A percentile compares a stretch with the other conserved stretches of the same genome.
These are phyloP conservation scores for Camelus dromedarius DNA, from an alignment of 2,113 vertebrate species.

Conservation along the genomic window DNA sequence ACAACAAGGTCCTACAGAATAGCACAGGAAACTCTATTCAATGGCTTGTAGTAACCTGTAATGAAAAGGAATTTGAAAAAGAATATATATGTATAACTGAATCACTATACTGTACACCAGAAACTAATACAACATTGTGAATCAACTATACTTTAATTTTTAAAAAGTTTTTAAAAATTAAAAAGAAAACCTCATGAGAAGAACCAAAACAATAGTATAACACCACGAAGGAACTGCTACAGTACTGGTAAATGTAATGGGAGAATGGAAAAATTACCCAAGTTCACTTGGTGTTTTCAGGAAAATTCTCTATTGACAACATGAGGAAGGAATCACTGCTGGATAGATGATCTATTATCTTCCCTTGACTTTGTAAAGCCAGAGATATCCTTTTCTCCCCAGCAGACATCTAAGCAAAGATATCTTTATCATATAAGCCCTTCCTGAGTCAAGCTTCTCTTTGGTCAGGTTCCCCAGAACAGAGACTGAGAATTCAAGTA, in stretches of 20 bases:
- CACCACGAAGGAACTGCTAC: neutral
- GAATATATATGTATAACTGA: no score
- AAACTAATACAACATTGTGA: no score
- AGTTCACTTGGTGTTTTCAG: neutral
- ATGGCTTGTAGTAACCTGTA: no score
- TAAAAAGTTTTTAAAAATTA: no score
- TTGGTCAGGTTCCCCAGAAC: neutral
- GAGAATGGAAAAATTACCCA: neutral
- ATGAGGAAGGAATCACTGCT: slow-evolving; percentile 10
- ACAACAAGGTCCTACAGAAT: no score
- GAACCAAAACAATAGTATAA: neutral
- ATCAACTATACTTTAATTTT: no score
- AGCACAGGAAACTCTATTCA: no score
- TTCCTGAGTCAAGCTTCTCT: slow-evolving; percentile 31
- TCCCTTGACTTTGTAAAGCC: slow-evolving; percentile 9
- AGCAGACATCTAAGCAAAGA: neutral
- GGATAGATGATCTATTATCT: neutral
- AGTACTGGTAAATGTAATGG: neutral
- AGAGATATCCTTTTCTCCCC: neutral
- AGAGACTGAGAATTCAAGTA: neutral
- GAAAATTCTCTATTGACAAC: slow-evolving; percentile 35
- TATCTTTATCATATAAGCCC: neutral
- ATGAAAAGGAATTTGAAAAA: no score
- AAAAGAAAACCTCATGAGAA: no score
- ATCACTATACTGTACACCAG: no score